Conservation (phyloP, 2,797 vertebrate species). For the Remorina albescens region DNA sequence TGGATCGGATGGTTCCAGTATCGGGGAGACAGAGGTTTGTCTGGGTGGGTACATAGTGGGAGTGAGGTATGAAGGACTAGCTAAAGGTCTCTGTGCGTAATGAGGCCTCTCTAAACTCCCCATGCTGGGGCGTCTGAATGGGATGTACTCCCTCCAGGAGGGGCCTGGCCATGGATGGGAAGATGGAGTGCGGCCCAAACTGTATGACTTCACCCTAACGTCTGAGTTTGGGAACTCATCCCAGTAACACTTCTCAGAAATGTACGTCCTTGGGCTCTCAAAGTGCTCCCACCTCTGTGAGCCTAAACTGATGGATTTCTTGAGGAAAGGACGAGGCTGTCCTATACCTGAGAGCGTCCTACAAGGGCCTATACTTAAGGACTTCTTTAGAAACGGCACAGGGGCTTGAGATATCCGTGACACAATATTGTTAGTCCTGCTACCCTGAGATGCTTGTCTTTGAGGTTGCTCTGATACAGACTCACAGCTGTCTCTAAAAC, state of each 20-base stretch:
- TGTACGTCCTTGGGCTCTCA: slow-evolving; percentile 79
- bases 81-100: slow-evolving; percentile 68
- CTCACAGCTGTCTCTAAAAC: slow-evolving; percentile 60
- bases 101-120: slow-evolving; percentile 77
- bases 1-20: slow-evolving; percentile 76
- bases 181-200: slow-evolving; percentile 74
- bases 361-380: slow-evolving; percentile 82
- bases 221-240: slow-evolving; percentile 80
- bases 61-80: slow-evolving; percentile 76
- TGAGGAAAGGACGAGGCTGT: slow-evolving; percentile 80
- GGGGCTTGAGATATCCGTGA: slow-evolving; percentile 82
- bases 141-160: slow-evolving; percentile 80
- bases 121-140: slow-evolving; percentile 72
- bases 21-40: slow-evolving; percentile 63
- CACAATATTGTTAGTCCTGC: slow-evolving; percentile 79
- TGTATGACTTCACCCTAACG: slow-evolving; percentile 80
- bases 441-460: slow-evolving; percentile 77
- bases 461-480: slow-evolving; percentile 73
- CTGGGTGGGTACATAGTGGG: slow-evolving; percentile 73
- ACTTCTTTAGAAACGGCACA: slow-evolving; percentile 85
- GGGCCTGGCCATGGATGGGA: slow-evolving; percentile 75
- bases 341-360: slow-evolving; percentile 77
- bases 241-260: slow-evolving; percentile 83
- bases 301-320: slow-evolving; percentile 86
- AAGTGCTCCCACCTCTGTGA: slow-evolving; percentile 85